Conservation (phyloP, 2,113 vertebrate genomes). For the Planiliza haematocheilus region DNA sequence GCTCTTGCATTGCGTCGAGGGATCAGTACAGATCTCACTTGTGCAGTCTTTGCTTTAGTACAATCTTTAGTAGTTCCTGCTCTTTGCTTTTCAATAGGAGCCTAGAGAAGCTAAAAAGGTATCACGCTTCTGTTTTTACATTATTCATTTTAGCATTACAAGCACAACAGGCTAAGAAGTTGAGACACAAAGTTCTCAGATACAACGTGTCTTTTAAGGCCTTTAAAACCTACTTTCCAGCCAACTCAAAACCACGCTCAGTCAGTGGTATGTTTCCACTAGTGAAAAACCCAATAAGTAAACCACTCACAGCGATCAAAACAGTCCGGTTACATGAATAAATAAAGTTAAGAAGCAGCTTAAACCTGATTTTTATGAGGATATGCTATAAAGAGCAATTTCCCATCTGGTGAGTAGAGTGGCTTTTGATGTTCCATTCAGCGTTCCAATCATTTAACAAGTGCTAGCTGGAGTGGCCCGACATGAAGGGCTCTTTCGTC, state of each 20-base stretch:
- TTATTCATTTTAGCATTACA: background rate
- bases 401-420: conserved; percentile 49
- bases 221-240: conserved; percentile 12
- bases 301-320: conserved; percentile 39
- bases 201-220: background rate
- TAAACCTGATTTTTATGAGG: conserved; percentile 46
- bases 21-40: too few species aligned
- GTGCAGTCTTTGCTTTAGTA: background rate
- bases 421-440: conserved; percentile 65
- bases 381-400: conserved; percentile 47
- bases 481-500: conserved; percentile 54
- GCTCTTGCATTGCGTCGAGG: too few species aligned
- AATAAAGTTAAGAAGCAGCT: conserved; percentile 35
- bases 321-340: conserved; percentile 15
- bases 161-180: background rate
- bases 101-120: conserved; percentile 2
- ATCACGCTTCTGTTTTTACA: background rate
- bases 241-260: too few species aligned
- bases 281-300: conserved; percentile 45
- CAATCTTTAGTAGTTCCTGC: background rate
- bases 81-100: background rate
- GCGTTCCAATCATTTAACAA: conserved; percentile 69
- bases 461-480: conserved; percentile 53
- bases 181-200: background rate
- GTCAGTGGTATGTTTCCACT: background rate